Evolutionary conservation across 2,113 vertebrate genomes (phyloP).

Genomic region (Melierax canorus): DNA sequence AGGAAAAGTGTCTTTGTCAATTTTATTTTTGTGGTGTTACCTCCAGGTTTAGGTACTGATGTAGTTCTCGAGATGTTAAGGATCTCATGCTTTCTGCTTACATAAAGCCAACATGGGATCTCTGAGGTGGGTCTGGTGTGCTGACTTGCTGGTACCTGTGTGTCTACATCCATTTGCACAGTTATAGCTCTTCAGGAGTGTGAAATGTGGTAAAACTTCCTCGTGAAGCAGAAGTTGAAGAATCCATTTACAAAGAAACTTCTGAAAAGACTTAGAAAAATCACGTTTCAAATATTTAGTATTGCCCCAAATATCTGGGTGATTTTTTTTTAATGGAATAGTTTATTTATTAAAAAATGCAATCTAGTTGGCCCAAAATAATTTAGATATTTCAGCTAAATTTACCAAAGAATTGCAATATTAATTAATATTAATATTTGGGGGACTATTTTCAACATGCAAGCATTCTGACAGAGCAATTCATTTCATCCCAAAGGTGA

Average conservation of each 20-base stretch:
- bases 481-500: not conserved
- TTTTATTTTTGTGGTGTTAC: not conserved
- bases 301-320: not conserved
- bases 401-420: not conserved
- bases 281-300: not conserved
- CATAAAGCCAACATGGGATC: not conserved
- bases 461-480: not conserved
- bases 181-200: not conserved
- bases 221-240: fast-evolving
- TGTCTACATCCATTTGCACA: not conserved
- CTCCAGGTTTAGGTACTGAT: not conserved
- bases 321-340: not conserved
- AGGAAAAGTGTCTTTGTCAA: not conserved
- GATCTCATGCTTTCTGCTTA: not conserved
- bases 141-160: not conserved
- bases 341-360: not conserved
- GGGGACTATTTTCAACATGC: not conserved
- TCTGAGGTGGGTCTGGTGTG: not conserved
- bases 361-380: not conserved
- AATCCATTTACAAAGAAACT: not conserved
- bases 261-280: not conserved
- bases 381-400: not conserved
- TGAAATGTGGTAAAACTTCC: not conserved
- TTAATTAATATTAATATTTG: not conserved
- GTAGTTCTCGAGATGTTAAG: not conserved